Evolutionary conservation across 1,140 invertebrate species (phyloP).

Genomic region (Macrobrachium nipponense): DNA sequence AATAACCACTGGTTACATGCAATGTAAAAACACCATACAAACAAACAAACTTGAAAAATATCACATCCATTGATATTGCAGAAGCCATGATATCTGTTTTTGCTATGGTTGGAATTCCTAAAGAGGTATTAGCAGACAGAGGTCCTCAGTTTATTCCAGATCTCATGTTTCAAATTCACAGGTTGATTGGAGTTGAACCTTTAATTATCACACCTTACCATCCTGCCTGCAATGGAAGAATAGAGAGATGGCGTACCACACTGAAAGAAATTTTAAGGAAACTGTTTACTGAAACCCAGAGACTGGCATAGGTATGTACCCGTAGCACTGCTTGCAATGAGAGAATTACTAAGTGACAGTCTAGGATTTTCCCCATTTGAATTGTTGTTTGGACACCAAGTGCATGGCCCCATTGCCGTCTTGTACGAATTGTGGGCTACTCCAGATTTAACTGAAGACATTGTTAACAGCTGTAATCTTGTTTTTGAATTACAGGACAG

Average conservation of each 20-base stretch:
- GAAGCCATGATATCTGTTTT: neutral
- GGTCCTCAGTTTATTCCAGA: conserved; percentile 28
- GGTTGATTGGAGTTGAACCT: conserved; percentile 6
- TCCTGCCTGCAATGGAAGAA: conserved; percentile 21
- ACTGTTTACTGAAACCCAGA: conserved; percentile 14
- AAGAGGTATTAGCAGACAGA: neutral
- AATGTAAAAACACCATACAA: no score
- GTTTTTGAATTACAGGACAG: neutral
- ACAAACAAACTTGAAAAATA: neutral
- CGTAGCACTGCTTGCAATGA: neutral
- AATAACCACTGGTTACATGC: no score
- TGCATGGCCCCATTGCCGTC: no score
- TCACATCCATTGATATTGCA: no score
- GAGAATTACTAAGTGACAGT: neutral
- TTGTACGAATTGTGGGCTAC: neutral
- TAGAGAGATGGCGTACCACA: conserved; percentile 16
- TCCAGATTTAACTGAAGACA: neutral
- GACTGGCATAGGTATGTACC: conserved; percentile 27
- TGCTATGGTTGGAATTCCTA: conserved; percentile 29
- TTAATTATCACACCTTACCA: conserved; percentile 19
- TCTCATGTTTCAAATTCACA: conserved; percentile 27
- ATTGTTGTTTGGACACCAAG: no score
- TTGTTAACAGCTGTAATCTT: neutral
- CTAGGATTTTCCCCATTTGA: conserved; percentile 9
- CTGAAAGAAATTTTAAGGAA: conserved; percentile 19